phyloP scores from a whole-genome alignment of 2,797 vertebrate species.

The Neosilurus mollespiculum region DNA sequence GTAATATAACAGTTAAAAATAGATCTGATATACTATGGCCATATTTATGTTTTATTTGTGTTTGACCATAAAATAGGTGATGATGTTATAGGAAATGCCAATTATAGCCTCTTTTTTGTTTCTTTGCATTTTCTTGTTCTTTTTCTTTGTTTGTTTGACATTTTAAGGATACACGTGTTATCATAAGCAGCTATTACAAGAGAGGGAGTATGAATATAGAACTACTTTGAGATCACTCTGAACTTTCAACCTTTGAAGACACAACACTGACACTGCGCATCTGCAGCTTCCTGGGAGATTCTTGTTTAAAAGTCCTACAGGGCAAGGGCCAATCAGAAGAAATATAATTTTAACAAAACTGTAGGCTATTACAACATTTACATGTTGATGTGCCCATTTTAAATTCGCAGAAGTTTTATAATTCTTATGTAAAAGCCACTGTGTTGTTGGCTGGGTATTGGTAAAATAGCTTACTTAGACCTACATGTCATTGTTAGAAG shows the following conservation, averaged over 20 bases:
- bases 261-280: slow-evolving; percentile 17
- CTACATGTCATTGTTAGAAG: background rate
- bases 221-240: background rate
- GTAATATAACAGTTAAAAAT: too few relatives aligned
- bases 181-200: background rate
- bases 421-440: background rate
- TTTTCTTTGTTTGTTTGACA: background rate
- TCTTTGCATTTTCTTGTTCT: background rate
- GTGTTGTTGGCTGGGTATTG: background rate
- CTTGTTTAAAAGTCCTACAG: slow-evolving; percentile 21
- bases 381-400: background rate
- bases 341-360: background rate
- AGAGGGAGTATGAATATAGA: background rate
- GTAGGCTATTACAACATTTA: background rate
- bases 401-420: too few relatives aligned
- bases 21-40: too few relatives aligned
- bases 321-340: background rate
- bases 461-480: too few relatives aligned
- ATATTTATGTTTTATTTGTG: too few relatives aligned
- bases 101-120: background rate
- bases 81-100: too few relatives aligned
- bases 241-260: slow-evolving; percentile 20
- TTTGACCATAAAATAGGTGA: too few relatives aligned
- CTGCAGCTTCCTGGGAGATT: slow-evolving; percentile 24
- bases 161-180: background rate